Evolutionary conservation across 2,888 invertebrate genomes (phyloP).

Genomic region (Oscheius sp.): DNA sequence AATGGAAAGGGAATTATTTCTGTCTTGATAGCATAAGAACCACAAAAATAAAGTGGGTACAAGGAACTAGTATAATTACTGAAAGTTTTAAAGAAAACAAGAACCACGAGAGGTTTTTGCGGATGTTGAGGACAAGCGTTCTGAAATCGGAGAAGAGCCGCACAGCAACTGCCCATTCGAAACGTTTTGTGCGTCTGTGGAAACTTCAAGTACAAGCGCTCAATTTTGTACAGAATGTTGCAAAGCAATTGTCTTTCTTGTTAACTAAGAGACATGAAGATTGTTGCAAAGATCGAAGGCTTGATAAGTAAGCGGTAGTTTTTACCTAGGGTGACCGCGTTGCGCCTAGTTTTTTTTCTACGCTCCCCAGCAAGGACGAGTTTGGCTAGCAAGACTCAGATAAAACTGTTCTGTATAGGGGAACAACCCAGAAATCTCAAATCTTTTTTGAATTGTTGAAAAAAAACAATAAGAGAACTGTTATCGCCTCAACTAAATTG

Average conservation of each 20-base stretch:
- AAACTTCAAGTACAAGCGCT: constrained; percentile 7
- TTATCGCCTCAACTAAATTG: no score
- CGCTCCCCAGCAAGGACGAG: constrained; percentile 21
- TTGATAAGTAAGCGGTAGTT: constrained; percentile 18
- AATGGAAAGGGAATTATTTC: no score
- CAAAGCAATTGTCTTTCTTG: no score
- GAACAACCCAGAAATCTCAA: no score
- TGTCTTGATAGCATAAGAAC: no score
- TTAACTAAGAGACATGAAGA: neutral
- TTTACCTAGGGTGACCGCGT: constrained; percentile 22
- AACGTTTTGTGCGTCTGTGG: constrained; percentile 8
- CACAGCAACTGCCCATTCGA: constrained; percentile 23
- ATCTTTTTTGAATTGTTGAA: no score
- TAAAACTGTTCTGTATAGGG: no score
- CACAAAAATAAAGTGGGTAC: no score
- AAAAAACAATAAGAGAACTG: no score
- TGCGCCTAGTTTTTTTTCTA: constrained; percentile 20
- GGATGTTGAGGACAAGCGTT: constrained; percentile 20
- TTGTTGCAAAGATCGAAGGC: constrained; percentile 24
- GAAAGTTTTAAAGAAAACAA: neutral
- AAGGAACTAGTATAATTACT: neutral
- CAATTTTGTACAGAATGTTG: neutral
- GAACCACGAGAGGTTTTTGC: constrained; percentile 22
- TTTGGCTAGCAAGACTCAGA: constrained; percentile 2
- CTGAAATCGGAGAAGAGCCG: constrained; percentile 26